These are phyloP conservation scores for Pharmacophagus antenor DNA, from an alignment of 2,888 invertebrate genomes.

Conservation along the genomic window DNA sequence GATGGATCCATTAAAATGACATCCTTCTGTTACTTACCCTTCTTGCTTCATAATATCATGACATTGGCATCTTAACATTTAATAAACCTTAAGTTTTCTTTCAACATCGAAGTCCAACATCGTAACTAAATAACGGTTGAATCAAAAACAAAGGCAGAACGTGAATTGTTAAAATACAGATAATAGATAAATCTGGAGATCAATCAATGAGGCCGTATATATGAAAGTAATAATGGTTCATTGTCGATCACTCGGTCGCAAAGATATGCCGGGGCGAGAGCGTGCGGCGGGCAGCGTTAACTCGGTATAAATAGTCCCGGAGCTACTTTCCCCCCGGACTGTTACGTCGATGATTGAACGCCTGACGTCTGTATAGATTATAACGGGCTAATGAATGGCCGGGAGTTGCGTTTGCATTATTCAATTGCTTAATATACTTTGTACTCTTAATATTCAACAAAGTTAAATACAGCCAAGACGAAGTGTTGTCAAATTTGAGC, in stretches of 20 bases:
- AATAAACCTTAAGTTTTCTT: no score
- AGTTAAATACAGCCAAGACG: no score
- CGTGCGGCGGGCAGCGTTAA: conserved; percentile 7
- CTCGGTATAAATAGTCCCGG: conserved; percentile 25
- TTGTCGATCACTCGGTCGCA: conserved; percentile 11
- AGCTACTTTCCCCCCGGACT: conserved; percentile 26
- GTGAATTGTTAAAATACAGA: conserved; percentile 3
- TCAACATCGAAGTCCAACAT: no score
- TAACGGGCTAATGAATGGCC: conserved; percentile 23
- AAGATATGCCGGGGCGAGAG: conserved; percentile 7
- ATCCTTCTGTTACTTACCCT: no score
- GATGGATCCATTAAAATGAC: no score
- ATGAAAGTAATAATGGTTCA: conserved; percentile 2
- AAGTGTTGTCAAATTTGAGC: no score
- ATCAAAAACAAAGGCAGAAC: neutral
- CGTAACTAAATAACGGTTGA: no score
- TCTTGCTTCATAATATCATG: no score
- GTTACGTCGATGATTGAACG: conserved; percentile 30
- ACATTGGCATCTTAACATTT: no score
- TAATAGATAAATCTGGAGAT: neutral
- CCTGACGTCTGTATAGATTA: conserved; percentile 30
- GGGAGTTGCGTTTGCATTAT: conserved; percentile 12
- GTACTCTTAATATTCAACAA: conserved; percentile 1
- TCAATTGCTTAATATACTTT: conserved; percentile 27
- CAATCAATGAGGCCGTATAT: neutral